Evolutionary conservation across 1,140 invertebrate species (phyloP), one percentile per base, ranked within the genome.

Genomic region (Kradibia gibbosae): DNA sequence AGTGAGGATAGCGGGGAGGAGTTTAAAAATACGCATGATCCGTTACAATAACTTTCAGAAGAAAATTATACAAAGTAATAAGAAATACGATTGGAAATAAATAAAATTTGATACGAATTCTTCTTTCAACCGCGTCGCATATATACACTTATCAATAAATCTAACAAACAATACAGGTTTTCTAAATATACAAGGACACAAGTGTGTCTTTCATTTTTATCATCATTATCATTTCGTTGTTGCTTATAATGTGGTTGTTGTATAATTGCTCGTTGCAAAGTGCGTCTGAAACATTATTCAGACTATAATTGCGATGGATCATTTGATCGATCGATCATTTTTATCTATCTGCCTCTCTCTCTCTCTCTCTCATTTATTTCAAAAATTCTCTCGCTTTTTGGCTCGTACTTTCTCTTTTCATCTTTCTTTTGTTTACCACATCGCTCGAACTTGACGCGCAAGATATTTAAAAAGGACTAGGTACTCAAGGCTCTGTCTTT

Each of bases 401-500:
- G 34, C 55, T n/a, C 15, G 8, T 20, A 34, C 48, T 15, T 0
- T n/a, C 53, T 36, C 20, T 34, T 17, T 22, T 3, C 39, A 7
- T 57, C 53, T 73, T 34, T 75, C 67, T 65, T 17, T 39, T 77
- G 20, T 42, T 31, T 20, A 48, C 28, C 25, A 28, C 39, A 72
- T 71, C 65, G 60, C 65, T 20, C 45, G 67, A 31, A 82, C 60
- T n/a, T n/a, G 78, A 83, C 36, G 78, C 82, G 62, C 80, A 81
- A 81, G 79, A 83, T 86, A 82, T 83, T 87, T 85, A 83, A 85
- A 78, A 88, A 87, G 84, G 88, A 90, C 88, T 90, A 90, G 88
- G 87, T 84, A 87, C 83, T 88, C 82, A 85, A 88, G 84, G 83
- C 83, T 87, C 34, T 78, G 72, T 85, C 79, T 34, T 72, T 45